phyloP scores from a whole-genome alignment of 2,888 invertebrate genomes.

The Alloscopus bannaensis region DNA sequence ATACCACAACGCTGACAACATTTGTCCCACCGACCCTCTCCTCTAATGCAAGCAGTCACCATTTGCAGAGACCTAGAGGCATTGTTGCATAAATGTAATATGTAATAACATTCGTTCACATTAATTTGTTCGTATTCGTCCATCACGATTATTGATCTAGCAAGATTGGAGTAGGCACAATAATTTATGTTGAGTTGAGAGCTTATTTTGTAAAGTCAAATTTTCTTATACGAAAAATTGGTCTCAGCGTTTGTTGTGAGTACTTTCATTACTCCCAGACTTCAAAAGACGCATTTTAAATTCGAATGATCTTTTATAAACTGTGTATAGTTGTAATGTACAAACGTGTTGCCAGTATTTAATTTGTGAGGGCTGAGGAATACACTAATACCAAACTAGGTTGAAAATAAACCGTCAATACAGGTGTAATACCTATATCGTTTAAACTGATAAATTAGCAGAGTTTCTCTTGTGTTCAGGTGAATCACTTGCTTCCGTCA shows the following conservation, averaged over 20 bases:
- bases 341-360: constrained; percentile 13
- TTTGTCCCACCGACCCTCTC: constrained; percentile 16
- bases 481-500: too few relatives aligned
- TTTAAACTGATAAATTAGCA: not conserved
- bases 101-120: too few relatives aligned
- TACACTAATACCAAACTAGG: not conserved
- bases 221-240: not conserved
- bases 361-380: not conserved
- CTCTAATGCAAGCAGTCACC: not conserved
- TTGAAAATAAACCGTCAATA: not conserved
- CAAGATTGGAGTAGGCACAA: not conserved
- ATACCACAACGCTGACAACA: constrained; percentile 27
- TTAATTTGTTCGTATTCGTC: too few relatives aligned
- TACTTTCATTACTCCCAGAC: not conserved
- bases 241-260: not conserved
- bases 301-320: not conserved
- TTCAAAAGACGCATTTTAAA: not conserved
- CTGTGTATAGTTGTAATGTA: not conserved
- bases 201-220: not conserved
- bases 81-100: not conserved
- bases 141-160: not conserved
- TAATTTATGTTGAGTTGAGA: not conserved
- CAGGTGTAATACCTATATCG: not conserved
- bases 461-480: too few relatives aligned
- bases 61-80: not conserved